phyloP scores from a whole-genome alignment of 2,888 invertebrate species.

The Archips xylosteana region DNA sequence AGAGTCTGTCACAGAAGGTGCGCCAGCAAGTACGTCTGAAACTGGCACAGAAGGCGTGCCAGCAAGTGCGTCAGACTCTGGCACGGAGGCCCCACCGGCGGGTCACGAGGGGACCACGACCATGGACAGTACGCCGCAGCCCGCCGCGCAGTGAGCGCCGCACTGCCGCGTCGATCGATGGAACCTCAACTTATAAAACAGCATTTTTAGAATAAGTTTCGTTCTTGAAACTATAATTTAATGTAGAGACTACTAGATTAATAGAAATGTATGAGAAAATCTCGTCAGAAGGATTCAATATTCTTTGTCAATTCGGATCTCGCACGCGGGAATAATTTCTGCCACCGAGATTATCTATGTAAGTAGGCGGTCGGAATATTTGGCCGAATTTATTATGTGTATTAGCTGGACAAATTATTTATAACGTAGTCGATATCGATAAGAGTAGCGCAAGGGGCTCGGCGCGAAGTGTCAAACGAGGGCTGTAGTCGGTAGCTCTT shows the following conservation, averaged over 20 bases:
- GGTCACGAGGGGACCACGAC: slow-evolving; percentile 46
- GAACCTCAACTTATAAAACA: slow-evolving; percentile 70
- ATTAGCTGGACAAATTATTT: slow-evolving; percentile 82
- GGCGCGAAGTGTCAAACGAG: slow-evolving; percentile 70
- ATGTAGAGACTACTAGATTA: slow-evolving; percentile 79
- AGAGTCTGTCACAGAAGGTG: slow-evolving; percentile 47
- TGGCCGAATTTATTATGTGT: slow-evolving; percentile 68
- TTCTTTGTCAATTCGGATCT: slow-evolving; percentile 64
- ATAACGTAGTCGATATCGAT: slow-evolving; percentile 62
- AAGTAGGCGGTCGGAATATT: slow-evolving; percentile 62
- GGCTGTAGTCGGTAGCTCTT: slow-evolving; percentile 63
- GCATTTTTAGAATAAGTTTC: slow-evolving; percentile 81
- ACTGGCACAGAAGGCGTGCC: slow-evolving; percentile 25
- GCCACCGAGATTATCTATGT: slow-evolving; percentile 54
- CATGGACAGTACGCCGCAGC: slow-evolving; percentile 45
- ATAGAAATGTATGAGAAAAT: slow-evolving; percentile 56
- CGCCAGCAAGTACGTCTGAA: slow-evolving; percentile 37
- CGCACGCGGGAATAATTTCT: slow-evolving; percentile 47
- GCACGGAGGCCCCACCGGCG: neutral
- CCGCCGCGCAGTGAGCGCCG: slow-evolving; percentile 54
- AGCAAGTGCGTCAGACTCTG: slow-evolving; percentile 23
- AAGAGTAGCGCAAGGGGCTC: slow-evolving; percentile 48
- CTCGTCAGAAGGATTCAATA: slow-evolving; percentile 55
- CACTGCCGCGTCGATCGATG: slow-evolving; percentile 50
- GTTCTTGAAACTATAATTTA: slow-evolving; percentile 79